These are phyloP conservation scores for Cassiopea xamachana DNA, from an alignment of 30 jellyfish, hydroid and myxozoan genomes.

Conservation along the genomic window DNA sequence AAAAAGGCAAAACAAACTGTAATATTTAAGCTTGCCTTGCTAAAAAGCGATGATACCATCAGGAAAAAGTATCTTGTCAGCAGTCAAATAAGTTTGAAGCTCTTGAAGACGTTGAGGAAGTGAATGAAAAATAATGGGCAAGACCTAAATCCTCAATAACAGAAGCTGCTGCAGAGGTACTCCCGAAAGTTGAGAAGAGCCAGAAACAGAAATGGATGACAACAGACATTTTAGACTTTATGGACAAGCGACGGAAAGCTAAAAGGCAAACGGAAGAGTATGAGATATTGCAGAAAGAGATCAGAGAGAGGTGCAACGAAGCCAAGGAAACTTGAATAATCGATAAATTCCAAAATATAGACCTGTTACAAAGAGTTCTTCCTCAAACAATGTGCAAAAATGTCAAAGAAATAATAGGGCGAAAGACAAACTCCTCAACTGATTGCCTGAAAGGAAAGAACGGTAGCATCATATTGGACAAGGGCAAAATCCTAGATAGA, in stretches of 20 bases:
- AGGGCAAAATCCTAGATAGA: not conserved
- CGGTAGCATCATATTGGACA: not conserved
- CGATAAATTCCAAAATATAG: conserved; percentile 7
- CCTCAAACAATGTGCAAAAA: not conserved
- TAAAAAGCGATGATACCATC: no score
- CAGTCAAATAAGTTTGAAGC: not conserved
- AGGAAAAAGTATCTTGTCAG: not conserved
- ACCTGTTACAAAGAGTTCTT: not conserved
- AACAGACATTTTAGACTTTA: conserved; percentile 6
- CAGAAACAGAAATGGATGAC: not conserved
- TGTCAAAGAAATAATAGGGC: not conserved
- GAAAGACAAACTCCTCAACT: not conserved
- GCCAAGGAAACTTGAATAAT: conserved; percentile 4
- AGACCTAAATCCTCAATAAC: not conserved
- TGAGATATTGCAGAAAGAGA: not conserved
- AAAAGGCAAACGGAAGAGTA: not conserved
- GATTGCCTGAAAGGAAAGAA: not conserved
- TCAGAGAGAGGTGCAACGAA: not conserved
- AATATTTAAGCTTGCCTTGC: not conserved
- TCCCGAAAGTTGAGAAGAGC: not conserved
- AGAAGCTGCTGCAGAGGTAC: not conserved
- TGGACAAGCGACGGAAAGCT: not conserved
- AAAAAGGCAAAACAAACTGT: no score
- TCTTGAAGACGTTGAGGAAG: not conserved
- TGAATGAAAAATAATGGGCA: not conserved